Base-by-base conservation (phyloP, 2,888 invertebrate genomes). In the Gymnosoma rotundatum region DNA sequence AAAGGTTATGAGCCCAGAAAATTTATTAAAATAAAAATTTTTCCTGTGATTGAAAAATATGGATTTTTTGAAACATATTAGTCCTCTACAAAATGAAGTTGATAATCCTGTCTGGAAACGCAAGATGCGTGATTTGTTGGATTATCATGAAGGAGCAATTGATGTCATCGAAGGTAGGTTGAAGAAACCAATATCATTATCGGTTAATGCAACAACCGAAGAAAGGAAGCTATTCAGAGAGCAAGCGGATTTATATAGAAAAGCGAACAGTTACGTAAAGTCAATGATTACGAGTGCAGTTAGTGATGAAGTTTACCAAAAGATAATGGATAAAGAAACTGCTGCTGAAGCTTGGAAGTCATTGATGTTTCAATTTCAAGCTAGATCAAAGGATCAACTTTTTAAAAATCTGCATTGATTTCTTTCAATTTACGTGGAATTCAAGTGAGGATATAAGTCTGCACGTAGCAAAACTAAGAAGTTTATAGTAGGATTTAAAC, bases 261-360 rank as follows among this genome's bases (percentile, higher is more conserved):
- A 89, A 82, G 89, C 90, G 60, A 90, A 90, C 64, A 90, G 89
- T 83, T 89, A 89, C 74, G 89, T 89, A 5, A 90, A 90, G 61
- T 88, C 89, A 0, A 89, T 89, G 89, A 89, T 91, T 48, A 83
- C 88, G 36, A 89, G 87, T 85, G 69, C 88, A 69, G 86, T 90
- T 4, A 88, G 88, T 36, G 89, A 90, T 81, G 78, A 83, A 16
- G 88, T 90, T 0, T 86, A 90, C 84, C 88, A 89, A 54, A 91
- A 90, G 74, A 89, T 90, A 45, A 89, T 90, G 89, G 90, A 90
- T 75, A 88, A 88, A 87, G 87, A 89, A 21, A 87, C 89, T 63
- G 89, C 89, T 63, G 89, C 90, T 0, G 74, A 91, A 12, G 87
- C 88, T 36, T 89, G 89, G 88, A 87, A 90, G 50, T 76, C 81